Base-by-base conservation (phyloP, 2,113 vertebrate species). In the Ictalurus punctatus region DNA sequence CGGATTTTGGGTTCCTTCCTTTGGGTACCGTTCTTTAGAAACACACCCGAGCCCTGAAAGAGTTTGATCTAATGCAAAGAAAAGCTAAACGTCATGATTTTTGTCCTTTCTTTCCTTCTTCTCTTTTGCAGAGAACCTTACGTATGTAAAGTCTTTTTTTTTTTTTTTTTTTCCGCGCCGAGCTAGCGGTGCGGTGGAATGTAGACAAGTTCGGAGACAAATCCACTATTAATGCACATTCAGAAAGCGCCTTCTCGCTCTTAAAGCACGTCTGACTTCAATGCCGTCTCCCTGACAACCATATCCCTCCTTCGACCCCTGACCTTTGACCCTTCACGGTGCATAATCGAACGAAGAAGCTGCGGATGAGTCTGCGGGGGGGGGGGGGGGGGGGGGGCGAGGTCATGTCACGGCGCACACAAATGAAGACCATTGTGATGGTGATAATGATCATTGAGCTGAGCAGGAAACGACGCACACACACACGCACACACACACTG, bases 221-320 rank as follows among this genome's bases (percentile, higher is more conserved):
- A 69, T 83, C 30, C 76, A 52, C 78, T 52, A 86, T 86, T 90
- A 86, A 83, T 91, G 88, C 86, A 85, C 65, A 78, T 67, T 25
- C 59, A 87, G 90, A 85, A 86, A 88, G 52, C 86, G 91, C 90
- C 56, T 90, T 52, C 74, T 48, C 5, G 25, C 44, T 80, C 78
- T 30, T 80, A 80, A 90, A 92, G 89, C 90, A 87, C 59, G 92
- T 89, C 90, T 89, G 86, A 87, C 74, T 93, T 91, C 92, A 89
- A 86, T 90, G 90, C 14, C 80, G 89, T 90, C 87, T 92, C 94
- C 94, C 52, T 93, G 93, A 94, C 89, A 95, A 95, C 94, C 90
- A 58, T 40, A 65, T 88, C 86, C 90, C 90, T 90, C 90, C 87
- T 78, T 63, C 17, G 37, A 74, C 80, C 82, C 89, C 67, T 90